A percentile compares a stretch with the other conserved stretches of the same genome.
Evolutionary conservation across 2,113 vertebrate genomes (phyloP).

Genomic region (Rynchops niger): DNA sequence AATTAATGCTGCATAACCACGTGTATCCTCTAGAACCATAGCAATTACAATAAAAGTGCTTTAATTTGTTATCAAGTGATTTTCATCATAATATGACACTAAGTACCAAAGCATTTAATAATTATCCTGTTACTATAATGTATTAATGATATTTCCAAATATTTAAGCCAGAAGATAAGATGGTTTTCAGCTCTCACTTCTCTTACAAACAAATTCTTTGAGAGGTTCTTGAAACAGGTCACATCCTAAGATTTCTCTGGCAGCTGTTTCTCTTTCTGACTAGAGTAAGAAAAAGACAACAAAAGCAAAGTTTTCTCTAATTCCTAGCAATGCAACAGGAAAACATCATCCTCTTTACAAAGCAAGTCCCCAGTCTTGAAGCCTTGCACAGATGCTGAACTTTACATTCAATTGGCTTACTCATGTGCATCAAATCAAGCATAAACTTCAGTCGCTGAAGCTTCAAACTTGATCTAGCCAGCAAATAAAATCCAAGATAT

Average conservation of each 20-base stretch:
- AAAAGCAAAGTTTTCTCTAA: neutral
- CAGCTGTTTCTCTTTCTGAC: conserved; percentile 16
- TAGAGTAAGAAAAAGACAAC: neutral
- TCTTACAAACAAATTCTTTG: conserved; percentile 2
- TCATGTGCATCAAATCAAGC: conserved; percentile 28
- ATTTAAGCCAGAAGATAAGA: neutral
- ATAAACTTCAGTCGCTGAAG: conserved; percentile 31
- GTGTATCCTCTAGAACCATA: conserved; percentile 47
- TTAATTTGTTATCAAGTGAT: conserved; percentile 57
- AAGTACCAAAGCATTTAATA: conserved; percentile 60
- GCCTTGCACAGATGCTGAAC: conserved; percentile 46
- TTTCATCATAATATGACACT: conserved; percentile 45
- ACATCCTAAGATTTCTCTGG: neutral
- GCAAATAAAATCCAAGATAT: neutral
- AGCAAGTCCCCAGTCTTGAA: neutral
- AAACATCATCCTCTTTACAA: neutral
- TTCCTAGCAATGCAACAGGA: neutral
- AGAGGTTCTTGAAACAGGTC: conserved; percentile 45
- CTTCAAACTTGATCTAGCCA: conserved; percentile 31
- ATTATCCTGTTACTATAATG: conserved; percentile 34
- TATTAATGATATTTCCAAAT: conserved; percentile 47
- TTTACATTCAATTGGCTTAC: conserved; percentile 34
- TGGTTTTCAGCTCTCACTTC: conserved; percentile 24
- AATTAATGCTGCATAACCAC: conserved; percentile 49
- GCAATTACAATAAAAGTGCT: conserved; percentile 52